Percentiles rank a stretch among this genome's conserved stretches.
Evolutionary conservation across 1,140 invertebrate genomes (phyloP).

Genomic region (Conus ventricosus): DNA sequence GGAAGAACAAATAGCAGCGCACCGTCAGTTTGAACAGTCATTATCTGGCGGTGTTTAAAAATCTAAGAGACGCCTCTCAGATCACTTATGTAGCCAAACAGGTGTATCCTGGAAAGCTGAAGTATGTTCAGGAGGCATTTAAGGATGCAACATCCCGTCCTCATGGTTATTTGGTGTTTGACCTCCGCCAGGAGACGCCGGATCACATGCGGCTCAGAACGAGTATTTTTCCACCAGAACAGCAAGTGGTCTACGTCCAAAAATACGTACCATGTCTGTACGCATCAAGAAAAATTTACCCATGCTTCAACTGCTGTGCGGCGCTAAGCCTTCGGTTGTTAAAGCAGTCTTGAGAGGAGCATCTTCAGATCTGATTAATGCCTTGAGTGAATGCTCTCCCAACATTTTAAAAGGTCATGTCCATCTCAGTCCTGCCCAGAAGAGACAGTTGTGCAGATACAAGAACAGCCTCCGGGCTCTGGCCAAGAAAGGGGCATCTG

Average conservation of each 20-base stretch:
- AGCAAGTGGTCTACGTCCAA: conserved; percentile 25
- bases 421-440: not conserved
- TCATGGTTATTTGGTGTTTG: conserved; percentile 45
- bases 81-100: conserved; percentile 26
- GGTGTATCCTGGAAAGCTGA: conserved; percentile 38
- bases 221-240: conserved; percentile 22
- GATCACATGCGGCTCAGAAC: conserved; percentile 35
- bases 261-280: conserved; percentile 19
- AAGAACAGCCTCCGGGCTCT: not conserved
- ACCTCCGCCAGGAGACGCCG: conserved; percentile 38
- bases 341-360: conserved; percentile 16
- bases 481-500: not conserved
- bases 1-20: conserved; percentile 45
- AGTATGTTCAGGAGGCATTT: conserved; percentile 35
- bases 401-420: conserved; percentile 31
- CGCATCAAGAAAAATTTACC: not conserved
- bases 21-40: conserved; percentile 49
- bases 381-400: conserved; percentile 29
- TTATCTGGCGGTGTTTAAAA: conserved; percentile 32
- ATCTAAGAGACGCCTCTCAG: conserved; percentile 20
- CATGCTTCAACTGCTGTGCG: not conserved
- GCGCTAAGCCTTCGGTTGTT: not conserved
- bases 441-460: not conserved
- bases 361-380: not conserved
- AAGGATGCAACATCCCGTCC: conserved; percentile 35